Conservation (phyloP, 2,888 invertebrate genomes). For the Dromius quadrimaculatus region DNA sequence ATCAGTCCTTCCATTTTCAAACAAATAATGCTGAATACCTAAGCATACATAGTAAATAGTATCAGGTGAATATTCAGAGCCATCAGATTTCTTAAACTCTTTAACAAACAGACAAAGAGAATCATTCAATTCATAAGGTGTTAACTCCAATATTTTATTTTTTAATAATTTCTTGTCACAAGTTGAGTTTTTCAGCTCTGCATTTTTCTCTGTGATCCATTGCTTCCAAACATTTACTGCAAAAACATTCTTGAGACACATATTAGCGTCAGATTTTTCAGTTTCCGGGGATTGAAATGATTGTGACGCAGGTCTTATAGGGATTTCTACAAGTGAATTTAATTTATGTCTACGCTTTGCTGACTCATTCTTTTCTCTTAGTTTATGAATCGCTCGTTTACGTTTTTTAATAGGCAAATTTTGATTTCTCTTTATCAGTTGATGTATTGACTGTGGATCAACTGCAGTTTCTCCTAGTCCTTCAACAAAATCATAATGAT, state of each 20-base stretch:
- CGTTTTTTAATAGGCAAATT: slow-evolving; percentile 55
- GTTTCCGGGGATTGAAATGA: slow-evolving; percentile 65
- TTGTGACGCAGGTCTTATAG: not conserved
- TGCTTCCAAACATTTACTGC: slow-evolving; percentile 92
- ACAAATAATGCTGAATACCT: slow-evolving; percentile 89
- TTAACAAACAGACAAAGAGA: slow-evolving; percentile 86
- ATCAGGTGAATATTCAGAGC: slow-evolving; percentile 88
- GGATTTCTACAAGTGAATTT: slow-evolving; percentile 67
- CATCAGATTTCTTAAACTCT: slow-evolving; percentile 88
- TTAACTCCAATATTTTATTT: slow-evolving; percentile 84
- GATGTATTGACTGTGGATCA: not conserved
- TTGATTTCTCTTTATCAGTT: not conserved
- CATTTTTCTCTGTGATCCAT: slow-evolving; percentile 85
- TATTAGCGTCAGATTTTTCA: slow-evolving; percentile 77
- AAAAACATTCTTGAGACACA: slow-evolving; percentile 81
- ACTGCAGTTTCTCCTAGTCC: not conserved
- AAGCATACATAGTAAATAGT: slow-evolving; percentile 90
- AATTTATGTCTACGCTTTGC: slow-evolving; percentile 88
- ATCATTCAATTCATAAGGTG: slow-evolving; percentile 86
- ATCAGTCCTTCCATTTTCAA: slow-evolving; percentile 88
- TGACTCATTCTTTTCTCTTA: not conserved
- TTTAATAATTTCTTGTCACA: slow-evolving; percentile 69
- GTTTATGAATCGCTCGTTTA: not conserved
- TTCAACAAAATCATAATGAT: too few relatives aligned
- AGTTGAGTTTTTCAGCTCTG: slow-evolving; percentile 57